phyloP scores from a whole-genome alignment of 1,140 invertebrate species.

The Brachionus sp. region DNA sequence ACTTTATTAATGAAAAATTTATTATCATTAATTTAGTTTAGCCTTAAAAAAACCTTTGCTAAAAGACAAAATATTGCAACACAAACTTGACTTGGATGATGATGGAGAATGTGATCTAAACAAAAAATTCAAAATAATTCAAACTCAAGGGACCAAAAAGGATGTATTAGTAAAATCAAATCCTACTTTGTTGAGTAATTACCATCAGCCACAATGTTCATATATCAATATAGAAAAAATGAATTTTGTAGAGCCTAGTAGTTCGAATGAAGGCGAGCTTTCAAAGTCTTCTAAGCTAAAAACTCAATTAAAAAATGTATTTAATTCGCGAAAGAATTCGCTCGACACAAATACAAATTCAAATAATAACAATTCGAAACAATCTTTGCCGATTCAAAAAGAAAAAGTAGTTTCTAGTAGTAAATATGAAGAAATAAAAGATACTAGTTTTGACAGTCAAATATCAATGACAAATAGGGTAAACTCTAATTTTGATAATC shows the following conservation, averaged over 20 bases:
- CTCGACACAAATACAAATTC: neutral
- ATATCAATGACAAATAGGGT: neutral
- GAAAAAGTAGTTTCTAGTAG: neutral
- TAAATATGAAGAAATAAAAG: slow-evolving; percentile 39
- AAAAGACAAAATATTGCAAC: slow-evolving; percentile 22
- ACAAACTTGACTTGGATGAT: neutral
- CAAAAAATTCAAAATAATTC: slow-evolving; percentile 2
- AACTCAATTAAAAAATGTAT: slow-evolving; percentile 1
- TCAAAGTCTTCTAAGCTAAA: neutral
- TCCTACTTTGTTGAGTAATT: neutral
- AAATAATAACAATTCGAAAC: neutral
- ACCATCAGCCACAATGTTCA: neutral
- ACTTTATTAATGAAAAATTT: neutral
- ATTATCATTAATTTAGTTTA: neutral
- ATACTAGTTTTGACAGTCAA: slow-evolving; percentile 36
- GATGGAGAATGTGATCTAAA: slow-evolving; percentile 3
- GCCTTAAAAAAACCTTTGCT: neutral
- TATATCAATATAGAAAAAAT: slow-evolving; percentile 27
- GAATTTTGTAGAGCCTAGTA: neutral
- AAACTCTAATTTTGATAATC: neutral
- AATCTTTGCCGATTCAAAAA: neutral
- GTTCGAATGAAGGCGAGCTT: neutral
- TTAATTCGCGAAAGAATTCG: slow-evolving; percentile 23
- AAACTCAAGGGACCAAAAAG: neutral
- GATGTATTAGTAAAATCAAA: neutral